Evolutionary conservation across 1,140 invertebrate genomes (phyloP).

Genomic region (Diorhabda elongata): DNA sequence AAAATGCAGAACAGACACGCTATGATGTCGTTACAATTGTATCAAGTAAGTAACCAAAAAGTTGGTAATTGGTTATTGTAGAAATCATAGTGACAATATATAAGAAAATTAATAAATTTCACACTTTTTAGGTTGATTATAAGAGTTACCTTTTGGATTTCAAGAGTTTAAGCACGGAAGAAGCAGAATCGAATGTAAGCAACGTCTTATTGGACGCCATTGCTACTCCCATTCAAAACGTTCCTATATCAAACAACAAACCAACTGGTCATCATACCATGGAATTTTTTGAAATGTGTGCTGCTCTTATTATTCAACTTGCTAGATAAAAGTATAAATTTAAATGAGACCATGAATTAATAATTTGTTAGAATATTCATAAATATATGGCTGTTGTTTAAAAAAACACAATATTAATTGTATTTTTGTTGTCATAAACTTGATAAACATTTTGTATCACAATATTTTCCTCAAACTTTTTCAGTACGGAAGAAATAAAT

Average conservation of each 20-base stretch:
- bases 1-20: constrained; percentile 75
- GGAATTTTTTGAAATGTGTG: constrained; percentile 99
- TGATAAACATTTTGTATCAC: too few relatives aligned
- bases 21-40: constrained; percentile 97
- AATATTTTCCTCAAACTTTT: too few relatives aligned
- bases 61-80: background rate
- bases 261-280: constrained; percentile 85
- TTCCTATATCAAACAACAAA: constrained; percentile 43
- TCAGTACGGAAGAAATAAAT: too few relatives aligned
- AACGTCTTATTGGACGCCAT: constrained; percentile 47
- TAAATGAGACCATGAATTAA: background rate
- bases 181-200: constrained; percentile 61
- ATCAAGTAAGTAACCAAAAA: constrained; percentile 60
- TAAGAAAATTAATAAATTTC: too few relatives aligned
- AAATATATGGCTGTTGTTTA: too few relatives aligned
- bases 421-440: too few relatives aligned
- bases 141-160: constrained; percentile 97
- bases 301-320: constrained; percentile 93
- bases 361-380: background rate
- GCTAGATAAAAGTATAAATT: constrained; percentile 65
- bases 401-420: too few relatives aligned
- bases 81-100: background rate
- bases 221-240: constrained; percentile 46
- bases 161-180: constrained; percentile 85
- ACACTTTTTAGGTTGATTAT: constrained; percentile 71